Conservation (phyloP, 2,888 invertebrate species). For the Tetanocera ferruginea region DNA sequence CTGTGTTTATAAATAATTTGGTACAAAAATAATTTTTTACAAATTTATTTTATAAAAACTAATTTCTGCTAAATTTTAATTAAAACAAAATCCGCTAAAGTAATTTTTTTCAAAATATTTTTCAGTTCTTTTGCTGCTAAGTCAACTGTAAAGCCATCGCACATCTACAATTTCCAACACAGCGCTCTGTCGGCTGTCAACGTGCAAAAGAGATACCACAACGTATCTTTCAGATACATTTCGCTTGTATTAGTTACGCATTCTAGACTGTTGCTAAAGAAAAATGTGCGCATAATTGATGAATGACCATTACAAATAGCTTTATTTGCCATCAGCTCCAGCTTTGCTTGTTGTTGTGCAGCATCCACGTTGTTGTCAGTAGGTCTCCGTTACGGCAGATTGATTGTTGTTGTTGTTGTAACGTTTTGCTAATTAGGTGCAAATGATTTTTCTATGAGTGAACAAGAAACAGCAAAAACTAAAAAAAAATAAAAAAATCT, state of each 20-base stretch:
- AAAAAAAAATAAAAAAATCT: slow-evolving; percentile 11
- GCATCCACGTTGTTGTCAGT: slow-evolving; percentile 12
- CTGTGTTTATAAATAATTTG: too few species aligned
- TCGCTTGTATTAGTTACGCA: not conserved
- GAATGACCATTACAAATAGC: slow-evolving; percentile 10
- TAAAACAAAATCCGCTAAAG: not conserved
- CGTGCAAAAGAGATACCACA: too few species aligned
- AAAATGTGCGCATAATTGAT: slow-evolving; percentile 1
- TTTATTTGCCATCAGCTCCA: not conserved
- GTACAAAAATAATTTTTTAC: too few species aligned
- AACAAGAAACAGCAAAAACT: slow-evolving; percentile 7
- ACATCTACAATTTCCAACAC: not conserved
- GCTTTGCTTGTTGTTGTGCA: not conserved
- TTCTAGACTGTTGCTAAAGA: not conserved
- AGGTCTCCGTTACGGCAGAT: slow-evolving; percentile 8
- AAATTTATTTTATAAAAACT: too few species aligned
- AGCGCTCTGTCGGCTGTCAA: too few species aligned
- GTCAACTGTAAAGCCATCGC: not conserved
- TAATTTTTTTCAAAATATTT: not conserved
- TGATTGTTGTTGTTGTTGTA: not conserved
- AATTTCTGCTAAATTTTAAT: too few species aligned
- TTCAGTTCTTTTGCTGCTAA: not conserved
- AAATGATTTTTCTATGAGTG: slow-evolving; percentile 29
- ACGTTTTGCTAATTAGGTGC: slow-evolving; percentile 36
- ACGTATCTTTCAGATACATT: not conserved